Percentiles rank a stretch among this genome's conserved stretches.
phyloP scores from a whole-genome alignment of 1,140 invertebrate species.

The Pectinophora gossypiella region DNA sequence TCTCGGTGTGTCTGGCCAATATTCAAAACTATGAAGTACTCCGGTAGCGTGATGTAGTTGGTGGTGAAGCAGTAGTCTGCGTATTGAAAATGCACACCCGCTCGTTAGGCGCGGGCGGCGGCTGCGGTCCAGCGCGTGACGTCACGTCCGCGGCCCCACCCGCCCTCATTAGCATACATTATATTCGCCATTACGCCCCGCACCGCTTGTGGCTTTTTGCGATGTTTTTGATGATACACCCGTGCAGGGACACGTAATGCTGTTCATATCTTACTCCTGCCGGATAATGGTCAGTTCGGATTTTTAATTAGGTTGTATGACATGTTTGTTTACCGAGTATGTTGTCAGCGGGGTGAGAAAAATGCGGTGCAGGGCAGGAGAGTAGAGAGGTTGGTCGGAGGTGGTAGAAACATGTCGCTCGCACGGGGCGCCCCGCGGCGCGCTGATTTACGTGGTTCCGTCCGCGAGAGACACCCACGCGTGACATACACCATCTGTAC shows the following conservation, averaged over 20 bases:
- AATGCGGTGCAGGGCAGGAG: background rate
- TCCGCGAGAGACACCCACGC: background rate
- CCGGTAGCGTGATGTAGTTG: background rate
- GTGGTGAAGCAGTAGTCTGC: slow-evolving; percentile 22
- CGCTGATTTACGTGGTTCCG: slow-evolving; percentile 30
- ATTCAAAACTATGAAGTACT: too few species aligned
- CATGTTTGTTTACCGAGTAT: too few species aligned
- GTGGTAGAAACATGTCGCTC: background rate
- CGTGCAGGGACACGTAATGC: slow-evolving; percentile 24
- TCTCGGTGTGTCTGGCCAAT: too few species aligned
- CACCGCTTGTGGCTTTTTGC: slow-evolving; percentile 55
- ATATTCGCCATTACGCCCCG: slow-evolving; percentile 66
- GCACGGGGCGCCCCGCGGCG: slow-evolving; percentile 13
- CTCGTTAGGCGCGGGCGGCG: slow-evolving; percentile 61
- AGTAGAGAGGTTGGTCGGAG: background rate
- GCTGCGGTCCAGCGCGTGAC: slow-evolving; percentile 69
- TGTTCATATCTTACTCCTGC: slow-evolving; percentile 18
- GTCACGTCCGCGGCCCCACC: slow-evolving; percentile 61
- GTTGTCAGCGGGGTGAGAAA: too few species aligned
- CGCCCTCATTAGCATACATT: slow-evolving; percentile 72
- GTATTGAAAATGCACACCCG: slow-evolving; percentile 69
- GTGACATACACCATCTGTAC: too few species aligned
- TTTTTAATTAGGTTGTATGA: background rate
- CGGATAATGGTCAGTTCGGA: slow-evolving; percentile 7
- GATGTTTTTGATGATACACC: slow-evolving; percentile 48